A percentile compares a stretch with the other conserved stretches of the same genome.
These are phyloP conservation scores for Ischnura elegans DNA, from an alignment of 2,888 invertebrate genomes.

Conservation along the genomic window DNA sequence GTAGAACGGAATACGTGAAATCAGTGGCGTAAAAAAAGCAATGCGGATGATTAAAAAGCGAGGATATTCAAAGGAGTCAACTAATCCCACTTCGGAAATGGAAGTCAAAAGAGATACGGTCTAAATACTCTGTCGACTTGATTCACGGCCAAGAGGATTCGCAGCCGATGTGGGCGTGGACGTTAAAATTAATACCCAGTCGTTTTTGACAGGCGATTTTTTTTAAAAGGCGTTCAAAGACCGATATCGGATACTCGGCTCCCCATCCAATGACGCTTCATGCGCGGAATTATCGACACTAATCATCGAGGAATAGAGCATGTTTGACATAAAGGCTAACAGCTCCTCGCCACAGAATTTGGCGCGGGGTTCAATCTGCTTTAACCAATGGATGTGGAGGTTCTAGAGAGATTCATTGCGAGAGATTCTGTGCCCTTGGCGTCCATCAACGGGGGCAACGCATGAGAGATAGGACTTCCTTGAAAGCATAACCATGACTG, in stretches of 20 bases:
- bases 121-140: not conserved
- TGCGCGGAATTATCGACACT: no score
- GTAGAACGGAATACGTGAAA: not conserved
- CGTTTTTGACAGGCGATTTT: conserved; percentile 12
- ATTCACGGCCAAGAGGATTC: not conserved
- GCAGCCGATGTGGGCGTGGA: not conserved
- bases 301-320: no score
- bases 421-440: no score
- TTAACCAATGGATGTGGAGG: no score
- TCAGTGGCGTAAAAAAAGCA: not conserved
- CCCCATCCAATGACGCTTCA: not conserved
- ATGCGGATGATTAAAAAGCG: not conserved
- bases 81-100: not conserved
- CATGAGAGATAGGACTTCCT: no score
- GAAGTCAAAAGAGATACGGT: not conserved
- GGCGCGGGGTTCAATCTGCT: no score
- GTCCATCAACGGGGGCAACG: no score
- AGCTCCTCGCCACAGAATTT: no score
- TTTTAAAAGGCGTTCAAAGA: conserved; percentile 1
- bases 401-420: no score
- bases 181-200: not conserved
- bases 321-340: no score
- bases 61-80: not conserved
- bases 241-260: not conserved
- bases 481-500: no score